These are phyloP conservation scores for Diacarnus erythraeanus DNA, from an alignment of 37 sponge, comb jelly and placozoan genomes.

Conservation along the genomic window DNA sequence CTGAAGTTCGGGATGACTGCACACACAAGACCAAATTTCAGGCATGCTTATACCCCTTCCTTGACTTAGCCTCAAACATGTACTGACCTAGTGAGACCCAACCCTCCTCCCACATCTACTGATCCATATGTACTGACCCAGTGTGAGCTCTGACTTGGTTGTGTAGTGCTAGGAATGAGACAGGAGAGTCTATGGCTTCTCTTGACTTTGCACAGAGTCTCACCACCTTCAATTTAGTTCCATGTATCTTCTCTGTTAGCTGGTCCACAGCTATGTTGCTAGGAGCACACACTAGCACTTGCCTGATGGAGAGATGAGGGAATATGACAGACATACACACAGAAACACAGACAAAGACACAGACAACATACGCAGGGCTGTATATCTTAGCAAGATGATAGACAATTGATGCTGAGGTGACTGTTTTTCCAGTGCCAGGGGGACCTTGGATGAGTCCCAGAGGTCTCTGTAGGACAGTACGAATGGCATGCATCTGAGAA, in stretches of 20 bases:
- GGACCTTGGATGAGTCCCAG: constrained; percentile 98
- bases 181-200: constrained; percentile 95
- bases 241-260: constrained; percentile 97
- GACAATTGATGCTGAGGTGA: constrained; percentile 97
- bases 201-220: constrained; percentile 96
- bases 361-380: constrained; percentile 16
- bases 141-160: constrained; percentile 78
- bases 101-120: not conserved
- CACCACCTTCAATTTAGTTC: constrained; percentile 83
- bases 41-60: too few species aligned
- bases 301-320: constrained; percentile 43
- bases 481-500: constrained; percentile 92
- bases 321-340: not conserved
- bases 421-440: constrained; percentile 97
- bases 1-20: constrained; percentile 81
- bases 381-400: constrained; percentile 88
- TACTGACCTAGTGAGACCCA: not conserved
- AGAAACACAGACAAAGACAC: too few species aligned
- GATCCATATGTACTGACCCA: constrained; percentile 36
- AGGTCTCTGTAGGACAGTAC: constrained; percentile 89
- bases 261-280: constrained; percentile 99
- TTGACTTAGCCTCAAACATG: too few species aligned
- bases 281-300: constrained; percentile 98
- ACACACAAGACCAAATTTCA: too few species aligned
- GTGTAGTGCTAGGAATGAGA: constrained; percentile 92